These are phyloP conservation scores for Dendrolimus punctatus DNA, from an alignment of 1,140 invertebrate species.

Conservation along the genomic window DNA sequence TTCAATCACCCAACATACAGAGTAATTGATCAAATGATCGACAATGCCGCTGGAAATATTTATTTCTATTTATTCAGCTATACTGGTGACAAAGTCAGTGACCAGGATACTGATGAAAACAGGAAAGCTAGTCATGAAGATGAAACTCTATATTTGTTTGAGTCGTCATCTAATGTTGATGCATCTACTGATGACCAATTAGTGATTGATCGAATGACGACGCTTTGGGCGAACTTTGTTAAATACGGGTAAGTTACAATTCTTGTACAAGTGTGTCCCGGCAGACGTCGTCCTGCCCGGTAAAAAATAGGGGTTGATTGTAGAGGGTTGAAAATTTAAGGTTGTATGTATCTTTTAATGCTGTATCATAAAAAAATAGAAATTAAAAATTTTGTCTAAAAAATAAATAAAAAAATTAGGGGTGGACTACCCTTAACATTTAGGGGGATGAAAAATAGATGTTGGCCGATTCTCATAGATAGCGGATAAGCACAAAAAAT, in stretches of 20 bases:
- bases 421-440: too few relatives aligned
- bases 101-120: conserved; percentile 9
- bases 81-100: conserved; percentile 20
- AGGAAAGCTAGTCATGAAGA: conserved; percentile 22
- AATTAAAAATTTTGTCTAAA: too few relatives aligned
- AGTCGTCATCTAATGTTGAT: conserved; percentile 7
- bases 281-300: too few relatives aligned
- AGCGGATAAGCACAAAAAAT: too few relatives aligned
- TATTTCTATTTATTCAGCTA: conserved; percentile 33
- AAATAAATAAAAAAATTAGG: too few relatives aligned
- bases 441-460: too few relatives aligned
- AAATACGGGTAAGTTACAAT: conserved; percentile 27
- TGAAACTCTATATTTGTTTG: conserved; percentile 31
- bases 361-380: too few relatives aligned
- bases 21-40: conserved; percentile 21
- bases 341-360: too few relatives aligned
- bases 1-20: conserved; percentile 29
- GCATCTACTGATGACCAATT: conserved; percentile 19
- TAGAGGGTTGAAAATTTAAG: too few relatives aligned
- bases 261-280: too few relatives aligned
- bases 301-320: too few relatives aligned
- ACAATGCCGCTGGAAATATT: conserved; percentile 22
- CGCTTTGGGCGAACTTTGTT: conserved; percentile 38
- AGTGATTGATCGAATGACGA: conserved; percentile 31
- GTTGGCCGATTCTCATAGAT: too few relatives aligned